phyloP scores from a whole-genome alignment of 2,113 vertebrate genomes.

The Polypterus senegalus region DNA sequence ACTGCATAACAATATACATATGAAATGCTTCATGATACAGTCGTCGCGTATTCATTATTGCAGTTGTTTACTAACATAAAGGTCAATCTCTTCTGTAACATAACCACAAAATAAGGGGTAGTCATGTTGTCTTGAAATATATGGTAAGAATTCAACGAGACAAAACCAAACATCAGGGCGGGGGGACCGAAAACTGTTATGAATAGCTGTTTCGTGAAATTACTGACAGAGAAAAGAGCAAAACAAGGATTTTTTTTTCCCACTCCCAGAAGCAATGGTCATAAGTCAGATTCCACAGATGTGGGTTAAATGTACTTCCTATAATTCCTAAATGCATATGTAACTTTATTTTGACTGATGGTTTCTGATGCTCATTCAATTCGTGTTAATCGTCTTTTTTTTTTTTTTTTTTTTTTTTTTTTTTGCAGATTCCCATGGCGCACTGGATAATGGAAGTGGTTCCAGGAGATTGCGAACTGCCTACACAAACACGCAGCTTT shows the following conservation, averaged over 20 bases:
- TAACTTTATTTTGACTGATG: background rate
- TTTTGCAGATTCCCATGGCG: constrained; percentile 51
- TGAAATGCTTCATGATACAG: no score
- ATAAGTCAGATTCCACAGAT: no score
- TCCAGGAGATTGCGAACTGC: constrained; percentile 79
- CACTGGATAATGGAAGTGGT: constrained; percentile 55
- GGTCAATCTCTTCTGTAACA: no score
- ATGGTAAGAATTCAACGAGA: constrained; percentile 28
- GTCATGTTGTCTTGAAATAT: constrained; percentile 41
- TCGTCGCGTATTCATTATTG: no score
- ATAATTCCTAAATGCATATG: no score
- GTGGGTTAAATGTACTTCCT: no score
- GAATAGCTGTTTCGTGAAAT: background rate
- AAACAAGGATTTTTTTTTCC: background rate
- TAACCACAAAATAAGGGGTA: constrained; percentile 7
- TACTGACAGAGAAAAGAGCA: background rate
- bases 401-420: background rate
- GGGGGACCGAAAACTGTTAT: background rate
- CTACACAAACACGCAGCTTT: constrained; percentile 90
- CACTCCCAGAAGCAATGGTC: no score
- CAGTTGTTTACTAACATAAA: no score
- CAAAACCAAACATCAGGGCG: constrained; percentile 25
- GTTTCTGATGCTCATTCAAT: background rate
- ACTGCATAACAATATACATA: no score
- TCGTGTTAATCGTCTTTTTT: no score